phyloP scores from a whole-genome alignment of 2,113 vertebrate genomes.

The Nanorana parkeri region DNA sequence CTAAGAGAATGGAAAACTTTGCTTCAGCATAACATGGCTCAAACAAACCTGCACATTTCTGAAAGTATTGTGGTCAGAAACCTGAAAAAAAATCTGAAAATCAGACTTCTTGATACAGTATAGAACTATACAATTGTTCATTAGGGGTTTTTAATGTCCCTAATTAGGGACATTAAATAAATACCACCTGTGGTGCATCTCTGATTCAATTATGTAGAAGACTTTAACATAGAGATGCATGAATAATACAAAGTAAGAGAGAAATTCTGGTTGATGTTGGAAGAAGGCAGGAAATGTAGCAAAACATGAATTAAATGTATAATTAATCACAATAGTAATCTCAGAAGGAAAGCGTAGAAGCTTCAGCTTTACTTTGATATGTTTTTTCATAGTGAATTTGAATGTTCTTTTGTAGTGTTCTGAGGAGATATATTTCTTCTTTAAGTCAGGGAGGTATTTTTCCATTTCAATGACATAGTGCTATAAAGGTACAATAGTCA shows the following conservation, averaged over 20 bases:
- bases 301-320: constrained; percentile 1
- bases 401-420: no score
- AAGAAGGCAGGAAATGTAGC: neutral
- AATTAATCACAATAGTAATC: neutral
- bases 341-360: neutral
- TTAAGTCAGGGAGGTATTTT: no score
- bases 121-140: neutral
- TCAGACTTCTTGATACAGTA: neutral
- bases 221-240: neutral
- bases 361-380: constrained; percentile 8
- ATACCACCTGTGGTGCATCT: neutral
- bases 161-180: neutral
- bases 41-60: constrained; percentile 6
- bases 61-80: constrained; percentile 37
- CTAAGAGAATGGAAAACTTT: neutral
- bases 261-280: constrained; percentile 22
- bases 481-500: no score
- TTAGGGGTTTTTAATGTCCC: neutral
- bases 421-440: neutral
- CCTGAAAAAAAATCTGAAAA: neutral
- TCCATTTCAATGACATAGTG: no score
- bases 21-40: neutral
- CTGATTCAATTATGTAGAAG: neutral
- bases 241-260: neutral
- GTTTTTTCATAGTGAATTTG: constrained; percentile 1